A percentile compares a stretch with the other conserved stretches of the same genome.
These are phyloP conservation scores for Cinara cedri DNA, from an alignment of 2,888 invertebrate species.

Conservation along the genomic window DNA sequence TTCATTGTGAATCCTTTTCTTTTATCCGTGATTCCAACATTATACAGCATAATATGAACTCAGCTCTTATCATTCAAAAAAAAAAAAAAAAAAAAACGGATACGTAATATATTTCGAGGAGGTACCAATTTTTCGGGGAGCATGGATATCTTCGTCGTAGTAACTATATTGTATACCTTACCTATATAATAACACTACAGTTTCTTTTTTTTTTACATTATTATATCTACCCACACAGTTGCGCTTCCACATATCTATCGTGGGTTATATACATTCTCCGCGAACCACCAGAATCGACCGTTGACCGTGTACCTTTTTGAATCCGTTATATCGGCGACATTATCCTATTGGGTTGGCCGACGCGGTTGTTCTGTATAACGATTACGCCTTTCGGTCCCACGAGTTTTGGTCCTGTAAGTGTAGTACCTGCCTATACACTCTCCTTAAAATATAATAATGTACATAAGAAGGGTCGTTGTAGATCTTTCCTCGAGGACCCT, in stretches of 20 bases:
- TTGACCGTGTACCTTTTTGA: not conserved
- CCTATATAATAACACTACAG: not conserved
- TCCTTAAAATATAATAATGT: not conserved
- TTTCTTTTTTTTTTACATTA: not conserved
- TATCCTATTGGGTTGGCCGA: not conserved
- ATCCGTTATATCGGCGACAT: not conserved
- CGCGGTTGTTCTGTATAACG: constrained; percentile 5
- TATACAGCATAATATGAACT: no score
- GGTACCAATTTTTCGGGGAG: no score
- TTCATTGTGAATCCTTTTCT: no score
- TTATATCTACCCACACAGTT: not conserved
- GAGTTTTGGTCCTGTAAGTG: not conserved
- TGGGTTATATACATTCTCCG: not conserved
- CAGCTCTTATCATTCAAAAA: no score
- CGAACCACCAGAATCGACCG: not conserved
- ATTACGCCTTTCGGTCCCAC: not conserved
- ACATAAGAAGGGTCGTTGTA: not conserved
- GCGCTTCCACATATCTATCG: not conserved
- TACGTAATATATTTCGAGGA: no score
- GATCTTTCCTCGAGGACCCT: not conserved
- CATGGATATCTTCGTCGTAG: no score
- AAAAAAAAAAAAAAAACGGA: no score
- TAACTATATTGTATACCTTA: no score
- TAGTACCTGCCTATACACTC: not conserved
- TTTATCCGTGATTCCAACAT: no score